Base-by-base conservation (phyloP, 2,888 invertebrate species). In the Perdita meconis region DNA sequence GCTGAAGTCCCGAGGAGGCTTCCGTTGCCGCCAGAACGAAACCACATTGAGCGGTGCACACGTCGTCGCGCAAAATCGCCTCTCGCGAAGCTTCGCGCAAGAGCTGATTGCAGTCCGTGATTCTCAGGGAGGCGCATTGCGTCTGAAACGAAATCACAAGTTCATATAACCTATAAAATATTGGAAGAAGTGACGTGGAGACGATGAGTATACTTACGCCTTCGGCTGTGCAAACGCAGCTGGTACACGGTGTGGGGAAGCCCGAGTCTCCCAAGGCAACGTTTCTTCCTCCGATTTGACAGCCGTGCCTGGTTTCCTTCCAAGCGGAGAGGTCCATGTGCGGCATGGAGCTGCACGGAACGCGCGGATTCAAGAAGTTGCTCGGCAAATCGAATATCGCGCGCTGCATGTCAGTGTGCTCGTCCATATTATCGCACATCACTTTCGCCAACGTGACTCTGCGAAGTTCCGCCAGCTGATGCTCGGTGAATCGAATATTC, bases 321-420 rank as follows among this genome's bases (percentile, higher is more conserved):
- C 97, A 98, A 53, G 96, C 96, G 0, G 95, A 95, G 59, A 98
- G 93, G 88, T 98, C 97, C 72, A 97, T 94, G 78, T 95, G 94
- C 0, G 97, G 97, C 89, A 97, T 93, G 0, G 97, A 96, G 13
- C 95, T 94, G 89, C 98, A 98, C 0, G 97, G 95, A 19, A 98
- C 96, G 50, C 97, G 94, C 0, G 98, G 98, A 90, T 98, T 98
- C 94, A 97, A 93, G 94, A 97, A 97, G 88, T 97, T 96, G 90
- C 97, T 97, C 0, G 98, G 98, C 81, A 98, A 93, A 91, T 98
- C 98, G 89, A 98, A 97, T 0, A 97, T 96, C 5, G 97, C 96
- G 60, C 97, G 94, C 90, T 98, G 98, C 92, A 98, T 97, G 69
- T 97, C 96, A 2, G 95, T 96, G 44, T 96, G 94, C 4, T 95